Evolutionary conservation across 2,888 invertebrate genomes (phyloP).

Genomic region (Drosophila robusta): DNA sequence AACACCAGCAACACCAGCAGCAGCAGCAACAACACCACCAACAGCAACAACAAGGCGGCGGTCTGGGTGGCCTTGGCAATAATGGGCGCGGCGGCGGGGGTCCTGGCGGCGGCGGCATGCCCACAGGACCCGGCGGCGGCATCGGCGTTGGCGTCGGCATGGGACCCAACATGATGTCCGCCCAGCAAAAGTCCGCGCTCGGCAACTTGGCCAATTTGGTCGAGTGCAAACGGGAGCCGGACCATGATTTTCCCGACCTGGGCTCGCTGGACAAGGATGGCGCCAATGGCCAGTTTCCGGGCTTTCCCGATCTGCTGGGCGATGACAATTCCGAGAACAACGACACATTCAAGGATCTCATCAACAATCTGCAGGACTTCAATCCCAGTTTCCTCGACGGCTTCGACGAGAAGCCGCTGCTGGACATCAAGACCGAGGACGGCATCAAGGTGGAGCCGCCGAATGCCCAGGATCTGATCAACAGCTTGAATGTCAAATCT

Average conservation of each 20-base stretch:
- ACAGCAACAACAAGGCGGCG: conserved; percentile 77
- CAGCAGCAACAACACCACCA: conserved; percentile 67
- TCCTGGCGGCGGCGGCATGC: conserved; percentile 66
- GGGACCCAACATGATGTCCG: conserved; percentile 70
- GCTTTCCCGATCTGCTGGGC: conserved; percentile 92
- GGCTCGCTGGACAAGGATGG: conserved; percentile 94
- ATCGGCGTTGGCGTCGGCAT: conserved; percentile 43
- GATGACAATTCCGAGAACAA: conserved; percentile 93
- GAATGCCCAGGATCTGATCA: conserved; percentile 84
- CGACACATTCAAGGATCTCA: conserved; percentile 93
- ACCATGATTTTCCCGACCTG: conserved; percentile 94
- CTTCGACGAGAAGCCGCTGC: conserved; percentile 87
- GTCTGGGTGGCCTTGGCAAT: conserved; percentile 78
- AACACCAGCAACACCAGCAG: conserved; percentile 37
- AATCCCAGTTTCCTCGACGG: conserved; percentile 92
- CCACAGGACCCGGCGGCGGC: conserved; percentile 73
- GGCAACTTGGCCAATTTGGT: conserved; percentile 88
- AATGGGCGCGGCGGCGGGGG: conserved; percentile 76
- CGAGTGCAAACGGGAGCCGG: conserved; percentile 94
- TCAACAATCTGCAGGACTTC: conserved; percentile 93
- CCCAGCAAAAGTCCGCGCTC: conserved; percentile 83
- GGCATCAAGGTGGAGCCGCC: conserved; percentile 84
- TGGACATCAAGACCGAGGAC: conserved; percentile 85
- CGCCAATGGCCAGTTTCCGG: conserved; percentile 90
- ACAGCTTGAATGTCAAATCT: conserved; percentile 84